Base-by-base conservation (phyloP, 2,113 vertebrate genomes). In the Choloepus hoffmanni region DNA sequence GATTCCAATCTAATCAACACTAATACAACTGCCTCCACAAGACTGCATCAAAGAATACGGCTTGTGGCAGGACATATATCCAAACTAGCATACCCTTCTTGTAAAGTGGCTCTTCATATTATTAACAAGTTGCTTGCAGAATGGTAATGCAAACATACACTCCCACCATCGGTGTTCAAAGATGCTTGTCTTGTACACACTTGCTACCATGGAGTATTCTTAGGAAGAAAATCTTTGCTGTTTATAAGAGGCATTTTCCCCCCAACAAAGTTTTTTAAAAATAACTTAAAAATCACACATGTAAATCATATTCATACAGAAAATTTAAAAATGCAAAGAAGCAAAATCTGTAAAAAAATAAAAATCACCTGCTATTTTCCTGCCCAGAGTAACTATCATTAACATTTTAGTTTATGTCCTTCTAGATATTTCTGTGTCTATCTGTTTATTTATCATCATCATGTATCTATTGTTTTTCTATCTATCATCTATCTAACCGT, bases 111-210 rank as follows among this genome's bases (percentile, higher is more conserved):
- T 48, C 85, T 89, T 13, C 6, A 43, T 53, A 2, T 26, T 24
- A 5, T 50, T 21, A 40, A 26, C 33, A 48, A 48, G 50, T 8
- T 1, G 18, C 68, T 85, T 50, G 65, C 0, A 0, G 78, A 45
- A 8, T 55, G 58, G 12, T 33, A 43, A 21, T 4, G 21, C 43
- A 5, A 0, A 8, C 33, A 3, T 9, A 4, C 13, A 2, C 0
- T 3, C 16, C 21, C 1, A 24, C 2, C 1, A 0, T 43, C 14
- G 3, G 12, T 33, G 62, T 15, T 10, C 3, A 30, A 68, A 10
- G n/a, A 9, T 0, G 2, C 16, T 13, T 0, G 6, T 19, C 65
- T n/a, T 11, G 2, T 7, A 16, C 7, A 18, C 6, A 4, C 50
- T 30, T 19, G 74, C 15, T 2, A 3, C 16, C 30, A 23, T 36